A percentile compares a stretch with the other conserved stretches of the same genome.
These are phyloP conservation scores for Steatornis caripensis DNA, from an alignment of 2,113 vertebrate genomes.

Conservation along the genomic window DNA sequence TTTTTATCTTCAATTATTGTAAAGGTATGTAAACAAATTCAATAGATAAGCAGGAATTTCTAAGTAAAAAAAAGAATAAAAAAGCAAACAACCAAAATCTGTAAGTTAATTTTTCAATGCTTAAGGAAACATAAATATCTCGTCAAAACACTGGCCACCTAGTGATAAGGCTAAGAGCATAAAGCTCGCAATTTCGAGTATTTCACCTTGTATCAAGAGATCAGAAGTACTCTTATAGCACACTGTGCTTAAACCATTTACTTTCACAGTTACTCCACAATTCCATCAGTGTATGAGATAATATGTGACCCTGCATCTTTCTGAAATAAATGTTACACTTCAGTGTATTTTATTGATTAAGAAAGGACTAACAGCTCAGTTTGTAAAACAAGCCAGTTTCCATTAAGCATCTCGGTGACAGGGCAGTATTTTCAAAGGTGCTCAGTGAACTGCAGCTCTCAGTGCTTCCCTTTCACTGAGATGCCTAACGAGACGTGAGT, in stretches of 20 bases:
- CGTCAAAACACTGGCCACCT: neutral
- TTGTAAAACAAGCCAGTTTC: neutral
- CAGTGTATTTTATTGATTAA: neutral
- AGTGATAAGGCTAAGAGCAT: neutral
- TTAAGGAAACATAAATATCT: neutral
- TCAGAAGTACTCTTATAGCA: neutral
- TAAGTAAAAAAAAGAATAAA: neutral
- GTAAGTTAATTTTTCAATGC: neutral
- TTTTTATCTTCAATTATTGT: neutral
- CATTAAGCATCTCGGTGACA: neutral
- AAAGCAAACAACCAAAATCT: fast-evolving
- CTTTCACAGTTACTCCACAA: neutral
- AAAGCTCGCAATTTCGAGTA: neutral
- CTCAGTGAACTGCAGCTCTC: neutral
- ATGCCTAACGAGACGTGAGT: neutral
- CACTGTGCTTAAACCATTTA: neutral
- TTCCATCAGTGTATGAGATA: neutral
- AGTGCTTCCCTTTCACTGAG: neutral
- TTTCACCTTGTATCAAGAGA: neutral
- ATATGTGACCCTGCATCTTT: neutral
- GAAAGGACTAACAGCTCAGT: neutral
- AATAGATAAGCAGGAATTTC: neutral
- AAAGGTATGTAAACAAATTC: neutral
- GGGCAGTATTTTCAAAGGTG: neutral
- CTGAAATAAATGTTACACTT: neutral